Base-by-base conservation (phyloP, 2,113 vertebrate genomes). In the Macrotus californicus region DNA sequence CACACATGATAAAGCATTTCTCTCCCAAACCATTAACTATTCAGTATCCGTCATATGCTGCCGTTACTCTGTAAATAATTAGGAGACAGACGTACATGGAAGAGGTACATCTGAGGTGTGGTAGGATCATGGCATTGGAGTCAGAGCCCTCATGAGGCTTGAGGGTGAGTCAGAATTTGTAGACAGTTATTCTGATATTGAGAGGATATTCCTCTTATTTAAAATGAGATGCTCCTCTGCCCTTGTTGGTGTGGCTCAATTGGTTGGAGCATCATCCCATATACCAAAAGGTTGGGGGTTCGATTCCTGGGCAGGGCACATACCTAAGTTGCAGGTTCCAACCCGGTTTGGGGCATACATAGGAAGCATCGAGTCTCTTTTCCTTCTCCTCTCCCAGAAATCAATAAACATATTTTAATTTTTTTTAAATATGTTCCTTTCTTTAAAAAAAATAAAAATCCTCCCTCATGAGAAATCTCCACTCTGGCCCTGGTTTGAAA, bases 61-160 rank as follows among this genome's bases (percentile, higher is more conserved):
- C 7, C 0, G 4, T 66, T 72, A 46, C 18, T 64, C 29, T 50
- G 41, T 61, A 21, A 73, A 87, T 48, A 64, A 34, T 26, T 73
- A 39, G 7, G 61, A 93, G 7, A 24, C 22, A 10, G 36, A 72
- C 67, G 39, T 59, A 31, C 14, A 0, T 22, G 31, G 39, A 56
- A n/a, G n/a, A 79, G 43, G 61, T 43, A 1, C 2, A 1, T 24
- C n/a, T 0, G 2, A 72, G 39, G 39, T 54, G 22, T 0, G 0
- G 26, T 29, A 26, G 22, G 54, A 21, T 64, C 2, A 2, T 24
- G 2, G 7, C 14, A 15, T 61, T 46, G 69, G 54, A 72, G 41
- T 61, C 89, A 54, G 13, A 80, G 36, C 41, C 19, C 31, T 10
- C 1, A 4, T 36, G 77, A 80, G 41, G 46, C n/a, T 75, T 48